Percentiles rank a stretch among this genome's conserved stretches.
Evolutionary conservation across 2,113 vertebrate genomes (phyloP).

Genomic region (Rhombomys opimus): DNA sequence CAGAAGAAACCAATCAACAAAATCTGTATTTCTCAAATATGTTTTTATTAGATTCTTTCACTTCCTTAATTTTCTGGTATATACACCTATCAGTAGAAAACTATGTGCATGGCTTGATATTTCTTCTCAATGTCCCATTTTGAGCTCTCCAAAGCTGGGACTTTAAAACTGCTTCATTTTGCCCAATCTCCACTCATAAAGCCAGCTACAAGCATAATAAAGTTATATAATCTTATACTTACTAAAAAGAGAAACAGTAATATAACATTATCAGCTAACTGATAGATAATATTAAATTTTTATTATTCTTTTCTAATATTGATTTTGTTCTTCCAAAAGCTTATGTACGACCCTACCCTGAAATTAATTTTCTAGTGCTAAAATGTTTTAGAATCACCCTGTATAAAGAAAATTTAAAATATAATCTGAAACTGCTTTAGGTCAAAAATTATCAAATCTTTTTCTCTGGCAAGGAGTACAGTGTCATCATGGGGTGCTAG

Average conservation of each 20-base stretch:
- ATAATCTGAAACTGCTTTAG: not conserved
- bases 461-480: not conserved
- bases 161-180: constrained; percentile 13
- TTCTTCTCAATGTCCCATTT: not conserved
- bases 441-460: not conserved
- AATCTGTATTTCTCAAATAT: not conserved
- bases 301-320: not conserved
- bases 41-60: not conserved
- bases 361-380: not conserved
- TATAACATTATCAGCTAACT: not conserved
- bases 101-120: not conserved
- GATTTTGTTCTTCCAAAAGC: not conserved
- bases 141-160: not conserved
- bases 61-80: not conserved
- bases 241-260: not conserved
- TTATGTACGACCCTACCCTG: not conserved
- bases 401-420: not conserved
- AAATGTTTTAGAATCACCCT: not conserved
- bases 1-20: not conserved
- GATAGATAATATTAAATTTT: not conserved
- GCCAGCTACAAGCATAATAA: not conserved
- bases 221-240: not conserved
- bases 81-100: not conserved
- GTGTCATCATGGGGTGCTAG: not conserved
- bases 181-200: not conserved